These are phyloP conservation scores for Gambusia affinis DNA, from an alignment of 2,113 vertebrate species.

Conservation along the genomic window DNA sequence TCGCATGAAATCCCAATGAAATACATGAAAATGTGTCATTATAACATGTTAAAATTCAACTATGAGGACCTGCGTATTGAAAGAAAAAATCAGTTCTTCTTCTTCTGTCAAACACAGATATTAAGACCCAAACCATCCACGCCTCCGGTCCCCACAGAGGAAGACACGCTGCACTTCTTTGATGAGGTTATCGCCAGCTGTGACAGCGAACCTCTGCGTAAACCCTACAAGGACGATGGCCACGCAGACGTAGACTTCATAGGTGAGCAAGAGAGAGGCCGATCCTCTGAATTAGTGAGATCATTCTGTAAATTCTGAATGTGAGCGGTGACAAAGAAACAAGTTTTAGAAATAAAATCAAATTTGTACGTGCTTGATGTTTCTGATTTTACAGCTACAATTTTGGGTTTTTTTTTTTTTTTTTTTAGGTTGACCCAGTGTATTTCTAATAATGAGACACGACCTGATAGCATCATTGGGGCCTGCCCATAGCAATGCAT, in stretches of 20 bases:
- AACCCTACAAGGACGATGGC: constrained; percentile 74
- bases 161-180: constrained; percentile 90
- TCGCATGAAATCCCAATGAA: not conserved
- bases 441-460: not conserved
- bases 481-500: too few species aligned
- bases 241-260: constrained; percentile 93
- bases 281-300: not conserved
- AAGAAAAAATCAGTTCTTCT: not conserved
- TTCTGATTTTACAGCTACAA: not conserved
- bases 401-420: too few species aligned
- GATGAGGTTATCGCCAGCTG: constrained; percentile 91
- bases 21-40: not conserved
- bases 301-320: not conserved
- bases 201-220: constrained; percentile 82
- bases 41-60: not conserved
- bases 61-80: not conserved
- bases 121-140: constrained; percentile 61
- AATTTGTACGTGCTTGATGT: not conserved
- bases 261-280: constrained; percentile 74
- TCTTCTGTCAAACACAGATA: constrained; percentile 46
- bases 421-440: not conserved
- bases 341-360: not conserved
- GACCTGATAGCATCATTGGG: not conserved
- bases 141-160: constrained; percentile 78
- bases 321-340: not conserved